phyloP scores from a whole-genome alignment of 23 tunicate genomes.

The Oikopleura dioica region DNA sequence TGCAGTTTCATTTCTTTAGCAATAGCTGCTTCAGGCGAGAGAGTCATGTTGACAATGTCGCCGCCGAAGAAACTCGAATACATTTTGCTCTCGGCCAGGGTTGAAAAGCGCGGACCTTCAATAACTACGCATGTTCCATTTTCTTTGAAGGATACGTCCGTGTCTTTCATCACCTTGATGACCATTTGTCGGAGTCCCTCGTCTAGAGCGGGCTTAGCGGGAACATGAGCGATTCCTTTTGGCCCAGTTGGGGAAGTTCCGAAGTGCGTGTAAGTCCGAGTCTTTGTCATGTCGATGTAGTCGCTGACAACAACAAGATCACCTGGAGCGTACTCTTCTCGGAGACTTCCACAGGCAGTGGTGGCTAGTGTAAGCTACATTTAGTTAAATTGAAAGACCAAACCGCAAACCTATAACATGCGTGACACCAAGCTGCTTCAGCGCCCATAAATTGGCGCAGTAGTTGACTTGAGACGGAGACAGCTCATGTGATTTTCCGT shows the following conservation, averaged over 20 bases:
- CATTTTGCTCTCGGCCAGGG: conserved; percentile 31
- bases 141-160: conserved; percentile 10
- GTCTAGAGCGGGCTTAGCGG: neutral
- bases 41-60: conserved; percentile 32
- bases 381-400: too few relatives aligned
- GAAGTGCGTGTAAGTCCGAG: neutral
- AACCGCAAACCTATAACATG: too few relatives aligned
- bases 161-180: conserved; percentile 7
- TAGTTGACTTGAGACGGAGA: neutral
- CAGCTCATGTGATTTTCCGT: neutral
- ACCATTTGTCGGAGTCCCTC: conserved; percentile 14
- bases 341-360: conserved; percentile 4
- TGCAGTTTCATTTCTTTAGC: conserved; percentile 36
- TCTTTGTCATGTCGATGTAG: neutral
- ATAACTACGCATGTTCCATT: conserved; percentile 26
- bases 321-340: conserved; percentile 10
- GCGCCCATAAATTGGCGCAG: conserved; percentile 8
- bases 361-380: too few relatives aligned
- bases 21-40: conserved; percentile 38
- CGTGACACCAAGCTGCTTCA: conserved; percentile 12
- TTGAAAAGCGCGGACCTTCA: conserved; percentile 57
- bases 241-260: too few relatives aligned
- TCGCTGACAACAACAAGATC: neutral
- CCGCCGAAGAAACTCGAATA: conserved; percentile 28
- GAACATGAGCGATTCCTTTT: neutral